A percentile compares a stretch with the other conserved stretches of the same genome.
phyloP scores from a whole-genome alignment of 2,113 vertebrate genomes.

The Reinhardtius hippoglossoides region DNA sequence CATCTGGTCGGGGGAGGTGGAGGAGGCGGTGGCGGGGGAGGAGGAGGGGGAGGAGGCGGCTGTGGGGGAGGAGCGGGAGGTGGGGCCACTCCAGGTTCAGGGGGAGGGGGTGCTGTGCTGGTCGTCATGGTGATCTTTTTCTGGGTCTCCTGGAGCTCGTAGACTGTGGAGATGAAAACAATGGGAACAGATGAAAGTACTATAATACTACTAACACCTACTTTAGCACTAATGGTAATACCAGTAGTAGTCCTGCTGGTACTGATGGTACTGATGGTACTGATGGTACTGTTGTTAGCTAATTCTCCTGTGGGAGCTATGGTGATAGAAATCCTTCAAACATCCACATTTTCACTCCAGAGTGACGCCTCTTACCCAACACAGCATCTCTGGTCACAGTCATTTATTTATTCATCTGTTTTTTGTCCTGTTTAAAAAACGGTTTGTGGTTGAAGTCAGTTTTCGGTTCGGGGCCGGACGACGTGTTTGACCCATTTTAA shows the following conservation, averaged over 20 bases:
- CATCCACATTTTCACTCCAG: not conserved
- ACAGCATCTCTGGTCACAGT: not conserved
- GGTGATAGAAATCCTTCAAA: not conserved
- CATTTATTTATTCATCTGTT: too few relatives aligned
- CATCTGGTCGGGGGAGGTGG: conserved; percentile 83
- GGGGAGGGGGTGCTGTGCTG: conserved; percentile 25
- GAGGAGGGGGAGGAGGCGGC: conserved; percentile 80
- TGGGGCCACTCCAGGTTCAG: conserved; percentile 72
- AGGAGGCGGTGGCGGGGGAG: conserved; percentile 80
- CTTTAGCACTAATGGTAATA: not conserved
- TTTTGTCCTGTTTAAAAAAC: not conserved
- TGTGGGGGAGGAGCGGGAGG: conserved; percentile 78
- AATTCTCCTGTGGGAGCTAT: not conserved
- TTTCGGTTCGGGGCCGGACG: not conserved
- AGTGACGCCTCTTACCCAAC: not conserved
- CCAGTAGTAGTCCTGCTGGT: not conserved
- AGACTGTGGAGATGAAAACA: conserved; percentile 66
- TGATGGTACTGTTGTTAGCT: not conserved
- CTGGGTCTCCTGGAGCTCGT: conserved; percentile 76
- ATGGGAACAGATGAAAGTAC: not conserved
- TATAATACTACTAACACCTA: not conserved
- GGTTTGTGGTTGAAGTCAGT: not conserved
- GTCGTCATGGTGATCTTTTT: conserved; percentile 38
- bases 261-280: not conserved
- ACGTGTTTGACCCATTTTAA: not conserved